Evolutionary conservation across 2,797 vertebrate species (phyloP), one percentile per base, ranked within the genome.

Genomic region (Chelonia mydas): DNA sequence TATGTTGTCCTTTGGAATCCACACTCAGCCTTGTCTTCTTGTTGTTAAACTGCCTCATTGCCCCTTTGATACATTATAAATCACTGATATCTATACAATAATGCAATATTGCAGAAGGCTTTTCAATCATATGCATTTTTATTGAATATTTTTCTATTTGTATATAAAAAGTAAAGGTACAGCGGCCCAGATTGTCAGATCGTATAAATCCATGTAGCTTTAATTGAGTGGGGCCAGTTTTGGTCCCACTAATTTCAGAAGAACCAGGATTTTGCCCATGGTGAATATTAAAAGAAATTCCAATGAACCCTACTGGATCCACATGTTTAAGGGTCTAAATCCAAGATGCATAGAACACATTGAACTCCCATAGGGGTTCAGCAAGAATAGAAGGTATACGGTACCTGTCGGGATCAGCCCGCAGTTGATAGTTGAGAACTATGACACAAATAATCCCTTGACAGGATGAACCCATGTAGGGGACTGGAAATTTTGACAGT

Each of bases 11-110:
- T 68, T 45, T 83, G 83, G 88, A 90, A 80, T 89, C 82, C 91
- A 94, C 57, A 23, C 25, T 79, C 10, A 93, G 55, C 47, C 87
- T 95, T 45, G 68, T 65, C 4, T 95, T 94, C 37, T 21, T 51
- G n/a, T 49, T 96, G 90, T 7, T 1, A n/a, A 89, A 68, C 65
- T 51, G 49, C 87, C 83, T 1, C 80, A 77, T 72, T 50, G 55
- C 86, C 83, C 2, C 78, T 84, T 55, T 41, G 53, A 28, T 51
- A n/a, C 27, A 95, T 92, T 88, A 57, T 78, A 76, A 25, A 72
- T 61, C 47, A 53, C 2, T 77, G 53, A 33, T 77, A 83, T 45
- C 90, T 88, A 86, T 21, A 74, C 95, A 93, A 90, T 3, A 96
- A 65, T 5, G 16, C 3, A 59, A 33, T 11, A 59, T 27, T 3